phyloP scores from a whole-genome alignment of 2,888 invertebrate species.

The Gandaritis pyraliata region DNA sequence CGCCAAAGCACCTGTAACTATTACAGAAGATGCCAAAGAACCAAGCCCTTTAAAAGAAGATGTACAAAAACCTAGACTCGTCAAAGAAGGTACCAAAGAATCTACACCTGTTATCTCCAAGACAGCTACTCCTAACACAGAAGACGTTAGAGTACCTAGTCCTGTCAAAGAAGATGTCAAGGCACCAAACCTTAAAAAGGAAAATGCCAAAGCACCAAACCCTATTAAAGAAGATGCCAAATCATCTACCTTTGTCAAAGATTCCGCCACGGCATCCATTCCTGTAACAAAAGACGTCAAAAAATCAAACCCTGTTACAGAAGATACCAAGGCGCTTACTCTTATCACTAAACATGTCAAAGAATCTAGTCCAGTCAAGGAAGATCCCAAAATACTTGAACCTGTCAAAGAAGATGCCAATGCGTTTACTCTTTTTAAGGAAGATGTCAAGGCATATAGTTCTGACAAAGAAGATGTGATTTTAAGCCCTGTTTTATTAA shows the following conservation, averaged over 20 bases:
- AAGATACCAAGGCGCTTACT: conserved; percentile 1
- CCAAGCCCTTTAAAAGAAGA: conserved; percentile 7
- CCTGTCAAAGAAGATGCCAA: conserved; percentile 3
- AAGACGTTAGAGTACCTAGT: neutral
- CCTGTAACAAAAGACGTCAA: conserved; percentile 5
- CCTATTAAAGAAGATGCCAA: too few relatives aligned
- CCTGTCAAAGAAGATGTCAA: too few relatives aligned
- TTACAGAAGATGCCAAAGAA: conserved; percentile 4
- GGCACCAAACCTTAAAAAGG: too few relatives aligned
- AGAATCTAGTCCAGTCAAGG: neutral
- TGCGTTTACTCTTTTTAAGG: conserved; percentile 2
- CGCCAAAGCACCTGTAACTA: conserved; percentile 26
- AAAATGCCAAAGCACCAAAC: too few relatives aligned
- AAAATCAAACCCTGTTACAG: conserved; percentile 19
- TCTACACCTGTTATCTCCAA: neutral
- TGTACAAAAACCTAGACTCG: too few relatives aligned
- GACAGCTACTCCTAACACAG: conserved; percentile 3
- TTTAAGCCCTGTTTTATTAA: conserved; percentile 8
- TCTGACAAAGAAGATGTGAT: conserved; percentile 6
- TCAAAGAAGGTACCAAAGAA: too few relatives aligned
- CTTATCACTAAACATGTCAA: conserved; percentile 4
- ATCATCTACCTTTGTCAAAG: too few relatives aligned
- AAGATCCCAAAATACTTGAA: too few relatives aligned
- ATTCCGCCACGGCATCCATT: too few relatives aligned
- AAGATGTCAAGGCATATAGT: neutral